These are phyloP conservation scores for Pantherophis vulpinus DNA, from an alignment of 2,797 vertebrate species.

Conservation along the genomic window DNA sequence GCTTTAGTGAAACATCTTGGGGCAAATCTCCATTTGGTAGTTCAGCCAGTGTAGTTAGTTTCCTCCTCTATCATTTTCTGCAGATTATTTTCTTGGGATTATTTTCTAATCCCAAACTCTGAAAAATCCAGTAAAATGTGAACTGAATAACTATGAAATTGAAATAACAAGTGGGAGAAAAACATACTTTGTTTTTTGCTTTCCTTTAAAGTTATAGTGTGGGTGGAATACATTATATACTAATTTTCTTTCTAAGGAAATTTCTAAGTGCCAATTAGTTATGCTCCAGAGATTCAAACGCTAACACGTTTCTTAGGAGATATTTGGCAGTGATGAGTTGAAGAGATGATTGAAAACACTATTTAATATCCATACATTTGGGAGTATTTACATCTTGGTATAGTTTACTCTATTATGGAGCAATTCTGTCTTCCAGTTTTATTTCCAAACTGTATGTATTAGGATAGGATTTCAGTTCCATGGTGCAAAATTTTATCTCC, in stretches of 20 bases:
- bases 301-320: neutral
- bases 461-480: neutral
- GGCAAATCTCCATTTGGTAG: neutral
- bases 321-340: neutral
- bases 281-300: slow-evolving; percentile 27
- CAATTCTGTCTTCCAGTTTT: neutral
- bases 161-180: slow-evolving; percentile 27
- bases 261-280: slow-evolving; percentile 15
- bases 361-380: slow-evolving; percentile 17
- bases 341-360: slow-evolving; percentile 10
- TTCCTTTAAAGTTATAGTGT: neutral
- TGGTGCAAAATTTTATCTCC: neutral
- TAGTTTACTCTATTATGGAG: slow-evolving; percentile 29
- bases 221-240: slow-evolving; percentile 18
- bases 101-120: neutral
- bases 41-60: neutral
- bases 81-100: neutral
- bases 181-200: slow-evolving; percentile 24
- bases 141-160: slow-evolving; percentile 19
- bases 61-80: neutral
- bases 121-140: neutral
- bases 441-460: neutral
- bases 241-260: slow-evolving; percentile 8
- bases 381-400: slow-evolving; percentile 14
- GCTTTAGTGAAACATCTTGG: neutral